Base-by-base conservation (phyloP, 2,888 invertebrate genomes). In the Odontomyia ornata region DNA sequence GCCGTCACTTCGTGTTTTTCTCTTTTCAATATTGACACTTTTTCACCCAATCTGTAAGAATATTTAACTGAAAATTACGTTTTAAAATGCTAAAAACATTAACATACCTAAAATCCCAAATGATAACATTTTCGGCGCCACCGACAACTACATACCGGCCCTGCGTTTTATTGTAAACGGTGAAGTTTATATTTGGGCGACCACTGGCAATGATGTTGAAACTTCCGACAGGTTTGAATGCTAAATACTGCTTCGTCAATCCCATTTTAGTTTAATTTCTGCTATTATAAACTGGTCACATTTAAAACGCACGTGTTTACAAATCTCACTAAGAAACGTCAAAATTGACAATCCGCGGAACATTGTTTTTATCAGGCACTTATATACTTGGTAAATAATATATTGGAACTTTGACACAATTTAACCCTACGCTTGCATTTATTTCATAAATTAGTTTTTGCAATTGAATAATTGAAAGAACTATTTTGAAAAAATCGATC, bases 231-330 rank as follows among this genome's bases (percentile, higher is more conserved):
- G 95, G 91, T 28, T 90, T 91, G 85, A 95, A 98, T 72, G 96
- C 92, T 81, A 98, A 89, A 89, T 99, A 99, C 88, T 99, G 96
- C 84, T 96, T 98, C 9, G 98, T 96, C 76, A 96, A 87, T 72
- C 95, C 95, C 96, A 96, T 96, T 82, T 83, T 23, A 23, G 4
- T 3, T 4, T 23, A 18, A 21, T 60, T 0, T 4, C 4, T 15
- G 15, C 7, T 4, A 52, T 9, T 52, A 36, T 36, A 3, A 5
- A 36, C 15, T 52, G 1, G 15, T 13, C 13, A 18, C 5, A 52
- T 5, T 13, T 18, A 52, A 52, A 52, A 15, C 52, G 25, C 60
- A 60, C 60, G 60, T 25, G 25, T 25, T 60, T 60, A 25, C 60
- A 60, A 56, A 56, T 56, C n/a, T n/a, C n/a, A n/a, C n/a, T n/a